Base-by-base conservation (phyloP, 2,888 invertebrate genomes). In the Scotopteryx bipunctaria region DNA sequence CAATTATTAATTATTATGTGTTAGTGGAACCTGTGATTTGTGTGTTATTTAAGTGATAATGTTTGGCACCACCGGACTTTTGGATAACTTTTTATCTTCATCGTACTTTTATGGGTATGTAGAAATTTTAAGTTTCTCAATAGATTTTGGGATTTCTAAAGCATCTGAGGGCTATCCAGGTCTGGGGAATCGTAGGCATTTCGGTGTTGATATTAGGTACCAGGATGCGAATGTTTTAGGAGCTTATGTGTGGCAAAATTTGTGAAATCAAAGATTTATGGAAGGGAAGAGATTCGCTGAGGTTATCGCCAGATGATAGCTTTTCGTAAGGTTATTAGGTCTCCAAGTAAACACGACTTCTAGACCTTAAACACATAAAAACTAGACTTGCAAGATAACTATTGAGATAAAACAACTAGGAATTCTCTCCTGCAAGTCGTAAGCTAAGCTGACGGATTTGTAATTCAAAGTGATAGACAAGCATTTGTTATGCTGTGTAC, bases 61-160 rank as follows among this genome's bases (percentile, higher is more conserved):
- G 89, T 72, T 83, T 86, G 83, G 77, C 75, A 71, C 79, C 75
- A 70, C 74, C 77, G 84, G 78, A 87, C 87, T 77, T 68, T 79
- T 76, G 80, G 83, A 82, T 80, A 78, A 73, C 79, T 80, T 73
- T 73, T 74, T 75, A 78, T 76, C 78, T 73, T 76, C 80, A 70
- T 76, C 82, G 75, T 81, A 84, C 78, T 76, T 86, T 65, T 88
- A 88, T 82, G 79, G 86, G 90, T 88, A 86, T 69, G 86, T 87
- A 84, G 81, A 84, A 76, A 73, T 81, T 75, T 23, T 77, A 78
- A 82, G 82, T 86, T 87, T 83, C 76, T 73, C 60, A 65, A 63
- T 65, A 57, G 69, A 75, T 70, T 77, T 76, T 66, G 64, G 63
- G 67, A 64, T 69, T 73, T 69, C 67, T 57, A 46, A 51, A 60